phyloP scores from a whole-genome alignment of 2,797 vertebrate species.

The Gymnodraco acuticeps region DNA sequence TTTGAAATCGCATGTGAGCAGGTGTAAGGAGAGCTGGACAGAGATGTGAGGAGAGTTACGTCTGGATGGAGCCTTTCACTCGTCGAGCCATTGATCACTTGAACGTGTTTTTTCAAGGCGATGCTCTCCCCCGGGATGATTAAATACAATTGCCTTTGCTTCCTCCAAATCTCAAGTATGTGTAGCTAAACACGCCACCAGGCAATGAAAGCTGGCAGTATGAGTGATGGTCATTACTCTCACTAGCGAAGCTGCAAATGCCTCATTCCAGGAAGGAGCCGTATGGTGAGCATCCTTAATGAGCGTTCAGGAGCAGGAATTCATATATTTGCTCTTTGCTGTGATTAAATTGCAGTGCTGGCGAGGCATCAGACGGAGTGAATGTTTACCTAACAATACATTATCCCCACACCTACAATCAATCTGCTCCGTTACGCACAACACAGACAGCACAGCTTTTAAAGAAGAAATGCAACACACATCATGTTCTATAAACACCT shows the following conservation, averaged over 20 bases:
- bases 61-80: conserved; percentile 28
- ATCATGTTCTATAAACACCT: too few relatives aligned
- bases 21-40: conserved; percentile 38
- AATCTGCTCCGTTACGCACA: conserved; percentile 37
- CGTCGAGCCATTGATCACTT: conserved; percentile 63
- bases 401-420: conserved; percentile 50
- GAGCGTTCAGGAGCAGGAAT: conserved; percentile 64
- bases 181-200: conserved; percentile 62
- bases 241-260: conserved; percentile 59
- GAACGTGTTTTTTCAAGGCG: conserved; percentile 57
- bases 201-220: conserved; percentile 65
- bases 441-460: conserved; percentile 17
- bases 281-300: conserved; percentile 71
- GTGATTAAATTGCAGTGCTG: conserved; percentile 67
- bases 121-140: conserved; percentile 66
- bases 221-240: conserved; percentile 76
- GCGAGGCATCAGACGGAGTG: conserved; percentile 46
- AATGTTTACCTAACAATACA: conserved; percentile 69
- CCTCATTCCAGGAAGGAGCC: conserved; percentile 67
- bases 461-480: too few relatives aligned
- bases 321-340: conserved; percentile 69
- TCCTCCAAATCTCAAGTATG: conserved; percentile 62
- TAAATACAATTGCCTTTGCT: conserved; percentile 68
- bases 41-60: conserved; percentile 36
- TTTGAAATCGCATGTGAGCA: conserved; percentile 17